Evolutionary conservation across 2,113 vertebrate species (phyloP).

Genomic region (Daboia siamensis): DNA sequence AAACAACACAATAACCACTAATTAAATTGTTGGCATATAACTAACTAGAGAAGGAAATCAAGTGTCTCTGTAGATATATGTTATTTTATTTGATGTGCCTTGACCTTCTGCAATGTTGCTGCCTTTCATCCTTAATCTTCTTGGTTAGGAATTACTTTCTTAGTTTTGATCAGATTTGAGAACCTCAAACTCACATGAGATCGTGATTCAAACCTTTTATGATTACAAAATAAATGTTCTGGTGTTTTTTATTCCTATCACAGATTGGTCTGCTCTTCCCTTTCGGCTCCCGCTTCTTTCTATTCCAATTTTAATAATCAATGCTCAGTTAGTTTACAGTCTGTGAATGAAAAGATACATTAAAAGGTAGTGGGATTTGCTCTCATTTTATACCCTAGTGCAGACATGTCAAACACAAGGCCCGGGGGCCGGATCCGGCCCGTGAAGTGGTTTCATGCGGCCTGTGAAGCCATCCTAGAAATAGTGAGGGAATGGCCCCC

Average conservation of each 20-base stretch:
- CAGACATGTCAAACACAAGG: no score
- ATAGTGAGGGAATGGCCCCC: no score
- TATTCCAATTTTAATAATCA: background rate
- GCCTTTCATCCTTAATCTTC: background rate
- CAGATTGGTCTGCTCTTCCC: background rate
- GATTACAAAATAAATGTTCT: background rate
- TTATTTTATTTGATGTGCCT: background rate
- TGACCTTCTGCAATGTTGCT: background rate
- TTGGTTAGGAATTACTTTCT: background rate
- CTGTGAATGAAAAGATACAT: background rate
- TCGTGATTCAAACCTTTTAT: background rate
- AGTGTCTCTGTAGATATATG: background rate
- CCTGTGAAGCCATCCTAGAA: no score
- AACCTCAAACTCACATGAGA: background rate
- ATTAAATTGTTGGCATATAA: background rate
- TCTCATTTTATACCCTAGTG: background rate
- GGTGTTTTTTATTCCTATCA: background rate
- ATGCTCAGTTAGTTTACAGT: background rate
- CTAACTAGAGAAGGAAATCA: background rate
- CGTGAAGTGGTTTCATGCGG: no score
- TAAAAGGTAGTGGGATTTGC: background rate
- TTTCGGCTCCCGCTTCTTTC: background rate
- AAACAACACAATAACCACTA: background rate
- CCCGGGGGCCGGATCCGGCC: no score
- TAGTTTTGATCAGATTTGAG: background rate